phyloP scores from a whole-genome alignment of 2,113 vertebrate genomes.

The Thalassoma bifasciatum region DNA sequence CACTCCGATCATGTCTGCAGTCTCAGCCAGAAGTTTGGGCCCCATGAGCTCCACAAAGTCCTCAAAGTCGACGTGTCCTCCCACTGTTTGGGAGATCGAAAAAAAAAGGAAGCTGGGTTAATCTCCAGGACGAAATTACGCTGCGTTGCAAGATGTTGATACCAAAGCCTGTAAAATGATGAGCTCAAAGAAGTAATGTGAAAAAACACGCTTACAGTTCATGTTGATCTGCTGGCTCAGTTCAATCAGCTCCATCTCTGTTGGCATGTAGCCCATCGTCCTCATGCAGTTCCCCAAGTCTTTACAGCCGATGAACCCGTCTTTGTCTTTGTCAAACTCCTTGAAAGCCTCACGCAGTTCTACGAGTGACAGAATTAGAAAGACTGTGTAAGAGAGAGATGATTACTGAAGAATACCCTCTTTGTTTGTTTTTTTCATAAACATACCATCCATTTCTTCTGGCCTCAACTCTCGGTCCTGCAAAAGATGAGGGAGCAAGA shows the following conservation, averaged over 20 bases:
- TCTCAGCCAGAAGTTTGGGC: constrained; percentile 97
- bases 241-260: constrained; percentile 99
- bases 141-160: not conserved
- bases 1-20: constrained; percentile 98
- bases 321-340: constrained; percentile 98
- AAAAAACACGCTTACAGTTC: constrained; percentile 87
- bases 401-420: not conserved
- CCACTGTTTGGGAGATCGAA: constrained; percentile 83
- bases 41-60: constrained; percentile 99
- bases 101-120: constrained; percentile 4
- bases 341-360: constrained; percentile 95
- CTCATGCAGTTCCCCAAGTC: constrained; percentile 99
- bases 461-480: constrained; percentile 96
- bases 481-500: constrained; percentile 69
- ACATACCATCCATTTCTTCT: constrained; percentile 96
- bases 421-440: not conserved
- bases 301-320: constrained; percentile 97
- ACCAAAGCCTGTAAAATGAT: not conserved
- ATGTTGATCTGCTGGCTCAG: constrained; percentile 99
- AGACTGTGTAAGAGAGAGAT: not conserved
- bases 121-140: not conserved
- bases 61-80: constrained; percentile 98
- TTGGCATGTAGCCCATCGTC: constrained; percentile 99
- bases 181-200: not conserved
- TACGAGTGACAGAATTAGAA: constrained; percentile 53